These are phyloP conservation scores for Gephyroberyx darwinii DNA, from an alignment of 2,797 vertebrate species.

Conservation along the genomic window DNA sequence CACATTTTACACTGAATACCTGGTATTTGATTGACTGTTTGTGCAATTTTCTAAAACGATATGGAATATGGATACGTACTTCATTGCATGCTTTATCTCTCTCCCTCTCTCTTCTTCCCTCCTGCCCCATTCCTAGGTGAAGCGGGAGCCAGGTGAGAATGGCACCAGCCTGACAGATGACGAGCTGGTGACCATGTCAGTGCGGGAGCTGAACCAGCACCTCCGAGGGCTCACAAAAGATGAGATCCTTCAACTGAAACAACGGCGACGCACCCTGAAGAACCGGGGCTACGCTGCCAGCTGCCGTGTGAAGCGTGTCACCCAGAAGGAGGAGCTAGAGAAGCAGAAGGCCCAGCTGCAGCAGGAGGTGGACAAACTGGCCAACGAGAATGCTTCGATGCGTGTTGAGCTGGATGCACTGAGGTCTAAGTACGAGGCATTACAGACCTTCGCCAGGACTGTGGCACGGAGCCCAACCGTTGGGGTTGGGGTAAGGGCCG, in stretches of 20 bases:
- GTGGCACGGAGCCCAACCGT: conserved; percentile 92
- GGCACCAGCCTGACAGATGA: conserved; percentile 98
- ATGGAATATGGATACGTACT: neutral
- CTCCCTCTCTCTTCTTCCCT: neutral
- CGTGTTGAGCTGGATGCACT: conserved; percentile 95
- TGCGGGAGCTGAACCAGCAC: conserved; percentile 98
- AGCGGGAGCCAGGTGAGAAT: conserved; percentile 98
- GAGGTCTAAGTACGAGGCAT: conserved; percentile 97
- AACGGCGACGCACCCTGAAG: conserved; percentile 96
- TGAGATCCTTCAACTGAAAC: conserved; percentile 97
- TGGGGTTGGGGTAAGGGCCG: conserved; percentile 88
- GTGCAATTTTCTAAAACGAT: neutral
- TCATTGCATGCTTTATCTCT: neutral
- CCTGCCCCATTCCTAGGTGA: conserved; percentile 84
- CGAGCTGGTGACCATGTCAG: conserved; percentile 99
- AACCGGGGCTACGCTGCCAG: conserved; percentile 97
- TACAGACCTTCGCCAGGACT: conserved; percentile 97
- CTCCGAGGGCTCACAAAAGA: conserved; percentile 95
- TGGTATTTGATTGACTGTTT: neutral
- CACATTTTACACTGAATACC: neutral
- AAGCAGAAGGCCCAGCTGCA: conserved; percentile 97
- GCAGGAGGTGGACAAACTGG: conserved; percentile 98
- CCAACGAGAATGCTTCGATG: conserved; percentile 95
- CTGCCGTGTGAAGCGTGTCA: conserved; percentile 96
- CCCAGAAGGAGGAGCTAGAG: conserved; percentile 99